Evolutionary conservation across 2,797 vertebrate genomes (phyloP).

Genomic region (Platyrinchus mystaceus): DNA sequence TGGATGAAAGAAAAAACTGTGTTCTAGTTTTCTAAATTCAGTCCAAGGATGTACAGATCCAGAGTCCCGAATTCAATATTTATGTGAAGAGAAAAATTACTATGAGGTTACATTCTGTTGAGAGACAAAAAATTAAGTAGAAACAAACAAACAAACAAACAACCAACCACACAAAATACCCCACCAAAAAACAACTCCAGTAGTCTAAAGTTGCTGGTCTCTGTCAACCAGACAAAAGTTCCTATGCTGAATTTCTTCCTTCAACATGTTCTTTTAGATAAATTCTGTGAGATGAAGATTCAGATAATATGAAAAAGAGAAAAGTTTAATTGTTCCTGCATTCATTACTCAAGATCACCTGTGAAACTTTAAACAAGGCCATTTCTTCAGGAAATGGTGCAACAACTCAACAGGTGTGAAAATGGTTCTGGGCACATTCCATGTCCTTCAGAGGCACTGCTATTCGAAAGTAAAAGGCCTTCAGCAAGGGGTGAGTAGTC

Average conservation of each 20-base stretch:
- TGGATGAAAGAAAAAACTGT: neutral
- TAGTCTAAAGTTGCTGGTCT: neutral
- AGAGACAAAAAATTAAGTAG: neutral
- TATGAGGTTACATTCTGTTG: neutral
- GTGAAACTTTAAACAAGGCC: neutral
- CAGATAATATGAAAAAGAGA: neutral
- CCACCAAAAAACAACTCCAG: neutral
- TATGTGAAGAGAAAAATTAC: neutral
- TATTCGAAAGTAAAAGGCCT: neutral
- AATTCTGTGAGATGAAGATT: neutral
- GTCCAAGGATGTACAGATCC: neutral
- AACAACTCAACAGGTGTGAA: neutral
- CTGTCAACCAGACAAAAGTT: neutral
- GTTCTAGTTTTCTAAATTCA: neutral
- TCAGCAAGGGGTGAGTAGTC: neutral
- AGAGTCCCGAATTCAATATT: neutral
- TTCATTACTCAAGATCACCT: neutral
- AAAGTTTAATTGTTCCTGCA: neutral
- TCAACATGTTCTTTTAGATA: neutral
- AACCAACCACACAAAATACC: too few species aligned
- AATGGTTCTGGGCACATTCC: neutral
- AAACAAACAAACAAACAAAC: neutral
- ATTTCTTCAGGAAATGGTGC: neutral
- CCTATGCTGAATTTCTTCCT: neutral
- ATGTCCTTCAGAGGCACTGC: neutral